Conservation (phyloP, 2,797 vertebrate genomes). For the Eurystomus glaucurus region DNA sequence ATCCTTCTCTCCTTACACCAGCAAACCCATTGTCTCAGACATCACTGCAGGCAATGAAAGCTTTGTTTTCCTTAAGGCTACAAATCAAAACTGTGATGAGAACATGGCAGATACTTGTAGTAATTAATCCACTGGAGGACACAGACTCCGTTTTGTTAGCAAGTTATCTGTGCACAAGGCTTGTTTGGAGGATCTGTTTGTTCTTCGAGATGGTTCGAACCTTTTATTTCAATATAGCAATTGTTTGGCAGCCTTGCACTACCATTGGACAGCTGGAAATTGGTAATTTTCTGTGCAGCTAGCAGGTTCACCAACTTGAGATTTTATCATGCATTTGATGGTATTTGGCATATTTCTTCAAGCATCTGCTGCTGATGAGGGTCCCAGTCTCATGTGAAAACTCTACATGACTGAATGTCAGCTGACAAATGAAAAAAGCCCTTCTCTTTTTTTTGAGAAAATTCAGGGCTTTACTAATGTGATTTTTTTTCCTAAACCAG, state of each 20-base stretch:
- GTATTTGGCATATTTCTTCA: neutral
- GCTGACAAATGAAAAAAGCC: neutral
- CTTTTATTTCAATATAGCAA: neutral
- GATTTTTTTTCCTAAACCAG: neutral
- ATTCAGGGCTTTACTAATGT: fast-evolving
- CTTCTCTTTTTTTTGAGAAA: neutral
- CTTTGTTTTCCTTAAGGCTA: slow-evolving; percentile 40
- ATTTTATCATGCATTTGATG: neutral
- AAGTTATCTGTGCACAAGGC: neutral
- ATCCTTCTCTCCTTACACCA: neutral
- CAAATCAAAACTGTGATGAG: slow-evolving; percentile 19
- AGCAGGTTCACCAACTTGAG: neutral
- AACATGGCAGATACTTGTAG: slow-evolving; percentile 17
- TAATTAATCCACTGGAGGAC: slow-evolving; percentile 48
- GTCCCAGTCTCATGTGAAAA: neutral
- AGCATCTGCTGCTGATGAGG: neutral
- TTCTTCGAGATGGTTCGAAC: neutral
- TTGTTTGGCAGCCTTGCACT: slow-evolving; percentile 1
- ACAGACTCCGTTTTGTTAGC: slow-evolving; percentile 11
- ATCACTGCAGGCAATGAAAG: neutral
- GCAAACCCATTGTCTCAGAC: neutral
- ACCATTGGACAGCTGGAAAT: neutral
- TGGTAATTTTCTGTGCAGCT: neutral
- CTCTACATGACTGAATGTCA: neutral
- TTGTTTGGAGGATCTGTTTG: slow-evolving; percentile 39